These are phyloP conservation scores for Callopanchax toddi DNA, from an alignment of 2,113 vertebrate genomes.

Conservation along the genomic window DNA sequence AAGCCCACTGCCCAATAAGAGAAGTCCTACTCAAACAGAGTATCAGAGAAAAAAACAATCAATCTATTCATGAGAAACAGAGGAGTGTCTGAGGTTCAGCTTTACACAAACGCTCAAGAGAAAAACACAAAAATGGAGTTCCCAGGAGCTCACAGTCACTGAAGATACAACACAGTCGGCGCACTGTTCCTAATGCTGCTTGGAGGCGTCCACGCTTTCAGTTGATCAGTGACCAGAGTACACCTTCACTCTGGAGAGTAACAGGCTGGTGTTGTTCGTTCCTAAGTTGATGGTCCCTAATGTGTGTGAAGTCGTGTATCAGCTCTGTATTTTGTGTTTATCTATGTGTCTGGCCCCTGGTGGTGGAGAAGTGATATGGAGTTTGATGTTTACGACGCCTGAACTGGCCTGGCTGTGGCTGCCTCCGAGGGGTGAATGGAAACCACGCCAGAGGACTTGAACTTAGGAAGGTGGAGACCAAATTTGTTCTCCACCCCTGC, in stretches of 20 bases:
- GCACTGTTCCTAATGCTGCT: conserved; percentile 14
- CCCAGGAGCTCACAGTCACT: conserved; percentile 80
- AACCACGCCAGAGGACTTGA: conserved; percentile 82
- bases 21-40: conserved; percentile 56
- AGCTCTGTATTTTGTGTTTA: conserved; percentile 39
- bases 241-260: conserved; percentile 13
- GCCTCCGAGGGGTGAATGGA: conserved; percentile 76
- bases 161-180: conserved; percentile 46
- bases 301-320: conserved; percentile 39
- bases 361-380: conserved; percentile 42
- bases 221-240: conserved; percentile 23
- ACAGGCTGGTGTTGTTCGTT: conserved; percentile 23
- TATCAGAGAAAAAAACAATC: conserved; percentile 60
- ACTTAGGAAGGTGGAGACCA: conserved; percentile 96
- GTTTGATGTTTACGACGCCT: conserved; percentile 56
- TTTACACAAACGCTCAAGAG: conserved; percentile 53
- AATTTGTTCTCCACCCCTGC: conserved; percentile 99
- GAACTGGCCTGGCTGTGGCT: conserved; percentile 32
- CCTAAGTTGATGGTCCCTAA: conserved; percentile 28
- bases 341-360: conserved; percentile 66
- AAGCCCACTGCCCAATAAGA: conserved; percentile 50
- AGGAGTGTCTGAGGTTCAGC: conserved; percentile 49
- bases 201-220: conserved; percentile 4
- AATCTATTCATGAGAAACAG: conserved; percentile 62
- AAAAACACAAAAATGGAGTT: conserved; percentile 58